Base-by-base conservation (phyloP, 2,797 vertebrate species). In the Gymnoscopelus braueri region DNA sequence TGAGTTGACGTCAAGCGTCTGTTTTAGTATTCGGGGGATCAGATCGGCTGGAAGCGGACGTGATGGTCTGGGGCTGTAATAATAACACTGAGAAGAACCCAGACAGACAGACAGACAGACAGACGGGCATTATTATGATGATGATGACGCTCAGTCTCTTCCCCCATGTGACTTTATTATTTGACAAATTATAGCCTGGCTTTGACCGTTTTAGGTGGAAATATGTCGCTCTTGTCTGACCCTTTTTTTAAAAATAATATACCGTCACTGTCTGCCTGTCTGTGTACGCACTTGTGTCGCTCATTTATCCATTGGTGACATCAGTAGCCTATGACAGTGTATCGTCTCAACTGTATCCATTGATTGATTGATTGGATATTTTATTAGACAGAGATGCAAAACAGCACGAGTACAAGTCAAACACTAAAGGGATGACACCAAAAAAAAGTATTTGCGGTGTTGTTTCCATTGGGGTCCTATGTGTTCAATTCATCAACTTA, bases 21-120 rank as follows among this genome's bases (percentile, higher is more conserved):
- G 86, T 77, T 89, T 91, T 90, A 91, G 89, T 93, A 93, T 93
- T 87, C 92, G 64, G 86, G 85, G 81, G 90, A 88, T 80, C 80
- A 80, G 90, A 88, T 80, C 80, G 62, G 83, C 88, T 72, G 87
- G 75, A 79, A 54, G 77, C 84, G 88, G 87, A 93, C 91, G 90
- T 92, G 91, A 88, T 19, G 90, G 91, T 91, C 90, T 91, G 90
- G 82, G 19, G 26, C 26, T 4, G 26, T 29, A 29, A 19, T 19
- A 19, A 19, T 19, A 19, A 19, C 19, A 19, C 19, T 19, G 19
- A 19, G 19, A 29, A 29, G 26, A 29, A 29, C 83, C 83, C 90
- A 91, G 89, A 91, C 92, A 81, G 74, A 75, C 39, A 5, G 7
- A 1, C 35, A 39, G 0, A 3, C 32, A 32, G 32, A 32, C 32